These are phyloP conservation scores for Bombus waltoni DNA, from an alignment of 1,140 invertebrate genomes.

Conservation along the genomic window DNA sequence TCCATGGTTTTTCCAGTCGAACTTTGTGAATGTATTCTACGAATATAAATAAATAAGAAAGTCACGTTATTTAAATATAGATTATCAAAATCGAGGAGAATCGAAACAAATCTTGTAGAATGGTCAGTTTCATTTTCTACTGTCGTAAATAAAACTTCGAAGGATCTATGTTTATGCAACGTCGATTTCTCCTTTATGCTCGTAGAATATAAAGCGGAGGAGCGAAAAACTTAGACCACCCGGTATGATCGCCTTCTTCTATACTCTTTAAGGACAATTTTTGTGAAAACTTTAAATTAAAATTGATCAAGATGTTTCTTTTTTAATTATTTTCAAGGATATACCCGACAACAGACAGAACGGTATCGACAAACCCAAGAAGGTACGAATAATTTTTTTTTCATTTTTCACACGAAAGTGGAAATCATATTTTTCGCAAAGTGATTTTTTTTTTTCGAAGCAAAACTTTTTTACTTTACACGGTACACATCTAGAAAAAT, in stretches of 20 bases:
- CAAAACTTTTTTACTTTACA: neutral
- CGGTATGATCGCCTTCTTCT: neutral
- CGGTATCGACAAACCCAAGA: conserved; percentile 78
- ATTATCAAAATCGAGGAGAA: neutral
- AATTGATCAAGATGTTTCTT: conserved; percentile 49
- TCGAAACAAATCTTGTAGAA: neutral
- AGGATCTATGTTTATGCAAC: neutral
- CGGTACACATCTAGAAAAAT: neutral
- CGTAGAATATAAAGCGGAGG: neutral
- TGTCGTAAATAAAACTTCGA: neutral
- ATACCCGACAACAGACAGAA: conserved; percentile 76
- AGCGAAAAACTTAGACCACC: neutral
- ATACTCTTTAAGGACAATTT: neutral
- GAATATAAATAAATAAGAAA: neutral
- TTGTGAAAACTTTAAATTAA: neutral
- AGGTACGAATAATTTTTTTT: conserved; percentile 71
- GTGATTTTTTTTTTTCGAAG: neutral
- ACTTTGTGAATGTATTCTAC: neutral
- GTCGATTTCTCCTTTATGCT: neutral
- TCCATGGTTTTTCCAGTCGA: neutral
- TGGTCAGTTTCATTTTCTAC: neutral
- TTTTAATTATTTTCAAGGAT: conserved; percentile 79
- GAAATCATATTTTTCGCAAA: neutral
- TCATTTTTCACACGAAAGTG: conserved; percentile 14
- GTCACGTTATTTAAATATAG: neutral